phyloP scores from a whole-genome alignment of 2,888 invertebrate genomes.

The Agrilus cyanescens region DNA sequence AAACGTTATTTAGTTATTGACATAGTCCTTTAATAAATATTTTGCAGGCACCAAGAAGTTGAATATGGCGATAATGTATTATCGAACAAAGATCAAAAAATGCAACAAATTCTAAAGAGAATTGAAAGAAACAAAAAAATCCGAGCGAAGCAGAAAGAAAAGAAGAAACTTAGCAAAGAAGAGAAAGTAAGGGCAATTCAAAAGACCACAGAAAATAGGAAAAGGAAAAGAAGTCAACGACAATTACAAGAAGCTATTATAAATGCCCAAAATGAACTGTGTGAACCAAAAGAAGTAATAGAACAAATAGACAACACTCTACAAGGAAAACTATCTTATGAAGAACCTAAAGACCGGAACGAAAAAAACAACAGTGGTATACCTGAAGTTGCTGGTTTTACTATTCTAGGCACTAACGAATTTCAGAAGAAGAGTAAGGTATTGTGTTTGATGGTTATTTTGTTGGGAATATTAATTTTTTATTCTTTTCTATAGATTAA shows the following conservation, averaged over 20 bases:
- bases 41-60: constrained; percentile 37
- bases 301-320: constrained; percentile 7
- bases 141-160: constrained; percentile 28
- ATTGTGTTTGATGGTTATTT: constrained; percentile 1
- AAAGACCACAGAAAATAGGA: constrained; percentile 16
- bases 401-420: constrained; percentile 54
- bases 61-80: constrained; percentile 26
- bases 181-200: constrained; percentile 23
- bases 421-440: constrained; percentile 42
- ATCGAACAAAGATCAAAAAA: constrained; percentile 35
- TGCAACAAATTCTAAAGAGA: constrained; percentile 46
- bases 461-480: background rate
- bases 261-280: constrained; percentile 19
- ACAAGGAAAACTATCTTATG: constrained; percentile 12
- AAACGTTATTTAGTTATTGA: constrained; percentile 9
- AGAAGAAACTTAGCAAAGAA: constrained; percentile 23
- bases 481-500: constrained; percentile 49
- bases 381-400: constrained; percentile 41
- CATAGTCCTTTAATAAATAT: constrained; percentile 1
- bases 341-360: constrained; percentile 19
- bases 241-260: constrained; percentile 17
- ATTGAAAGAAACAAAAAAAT: constrained; percentile 45
- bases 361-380: constrained; percentile 10
- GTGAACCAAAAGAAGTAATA: constrained; percentile 3
- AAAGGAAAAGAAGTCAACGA: constrained; percentile 12